Conservation (phyloP, 2,797 vertebrate genomes). For the Sebastes variabilis region DNA sequence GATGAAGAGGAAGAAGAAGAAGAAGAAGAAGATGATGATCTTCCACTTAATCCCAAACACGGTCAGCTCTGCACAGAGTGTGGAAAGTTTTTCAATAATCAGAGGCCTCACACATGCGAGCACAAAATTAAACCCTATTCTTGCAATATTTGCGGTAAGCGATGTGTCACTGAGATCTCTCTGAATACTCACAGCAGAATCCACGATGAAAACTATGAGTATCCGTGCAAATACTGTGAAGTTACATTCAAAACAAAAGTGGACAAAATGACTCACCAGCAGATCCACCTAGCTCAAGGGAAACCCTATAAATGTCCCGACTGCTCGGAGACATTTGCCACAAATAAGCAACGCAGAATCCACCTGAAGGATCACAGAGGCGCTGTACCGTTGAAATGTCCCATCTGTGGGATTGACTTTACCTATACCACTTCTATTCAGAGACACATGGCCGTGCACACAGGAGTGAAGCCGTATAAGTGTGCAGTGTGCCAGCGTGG, state of each 20-base stretch:
- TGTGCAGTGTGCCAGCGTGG: slow-evolving; percentile 57
- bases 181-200: slow-evolving; percentile 36
- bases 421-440: background rate
- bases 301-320: slow-evolving; percentile 52
- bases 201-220: slow-evolving; percentile 40
- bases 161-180: slow-evolving; percentile 13
- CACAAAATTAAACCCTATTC: slow-evolving; percentile 46
- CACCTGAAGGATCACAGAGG: slow-evolving; percentile 45
- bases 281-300: slow-evolving; percentile 4
- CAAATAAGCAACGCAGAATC: background rate
- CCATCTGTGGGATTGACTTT: slow-evolving; percentile 45
- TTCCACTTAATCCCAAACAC: background rate
- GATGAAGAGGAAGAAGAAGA: background rate
- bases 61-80: slow-evolving; percentile 57
- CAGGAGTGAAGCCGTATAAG: slow-evolving; percentile 35
- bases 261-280: slow-evolving; percentile 47
- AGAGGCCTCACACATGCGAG: slow-evolving; percentile 40
- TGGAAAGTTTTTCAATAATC: slow-evolving; percentile 32
- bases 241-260: slow-evolving; percentile 42
- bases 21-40: no score
- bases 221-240: slow-evolving; percentile 44
- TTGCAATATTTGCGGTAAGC: slow-evolving; percentile 58
- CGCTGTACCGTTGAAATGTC: slow-evolving; percentile 27
- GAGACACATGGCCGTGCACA: slow-evolving; percentile 56
- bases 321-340: slow-evolving; percentile 39